Percentiles rank a stretch among this genome's conserved stretches.
phyloP scores from a whole-genome alignment of 1,140 invertebrate genomes.

The Orussus abietinus region DNA sequence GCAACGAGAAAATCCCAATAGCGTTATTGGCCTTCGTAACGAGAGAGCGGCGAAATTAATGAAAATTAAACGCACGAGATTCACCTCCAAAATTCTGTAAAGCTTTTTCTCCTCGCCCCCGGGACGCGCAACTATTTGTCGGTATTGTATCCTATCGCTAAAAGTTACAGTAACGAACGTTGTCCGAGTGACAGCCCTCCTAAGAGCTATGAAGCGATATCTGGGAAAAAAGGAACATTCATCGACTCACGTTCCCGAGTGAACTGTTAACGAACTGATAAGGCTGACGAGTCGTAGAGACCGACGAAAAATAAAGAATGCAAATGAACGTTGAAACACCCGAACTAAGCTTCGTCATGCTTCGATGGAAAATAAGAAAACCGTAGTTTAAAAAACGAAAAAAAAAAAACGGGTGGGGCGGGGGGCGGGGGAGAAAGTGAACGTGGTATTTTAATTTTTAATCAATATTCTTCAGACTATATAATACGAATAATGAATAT shows the following conservation, averaged over 20 bases:
- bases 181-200: constrained; percentile 29
- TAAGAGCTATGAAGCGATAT: constrained; percentile 39
- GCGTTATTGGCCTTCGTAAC: not conserved
- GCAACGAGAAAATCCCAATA: not conserved
- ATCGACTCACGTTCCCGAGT: constrained; percentile 24
- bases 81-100: not conserved
- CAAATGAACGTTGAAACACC: constrained; percentile 8
- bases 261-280: constrained; percentile 28
- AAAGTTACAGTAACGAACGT: constrained; percentile 37
- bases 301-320: constrained; percentile 17
- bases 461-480: constrained; percentile 13
- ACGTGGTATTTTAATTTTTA: constrained; percentile 21
- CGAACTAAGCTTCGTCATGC: constrained; percentile 4
- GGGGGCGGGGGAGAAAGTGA: too few relatives aligned
- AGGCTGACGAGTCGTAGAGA: constrained; percentile 19
- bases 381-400: constrained; percentile 11
- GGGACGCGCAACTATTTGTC: constrained; percentile 29
- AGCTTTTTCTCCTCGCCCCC: too few relatives aligned
- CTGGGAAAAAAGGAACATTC: constrained; percentile 30
- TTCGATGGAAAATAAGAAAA: constrained; percentile 5
- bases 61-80: not conserved
- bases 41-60: too few relatives aligned
- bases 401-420: constrained; percentile 21
- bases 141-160: constrained; percentile 25
- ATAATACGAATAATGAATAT: constrained; percentile 30